Base-by-base conservation (phyloP, 2,888 invertebrate genomes). In the Catocala fraxini region DNA sequence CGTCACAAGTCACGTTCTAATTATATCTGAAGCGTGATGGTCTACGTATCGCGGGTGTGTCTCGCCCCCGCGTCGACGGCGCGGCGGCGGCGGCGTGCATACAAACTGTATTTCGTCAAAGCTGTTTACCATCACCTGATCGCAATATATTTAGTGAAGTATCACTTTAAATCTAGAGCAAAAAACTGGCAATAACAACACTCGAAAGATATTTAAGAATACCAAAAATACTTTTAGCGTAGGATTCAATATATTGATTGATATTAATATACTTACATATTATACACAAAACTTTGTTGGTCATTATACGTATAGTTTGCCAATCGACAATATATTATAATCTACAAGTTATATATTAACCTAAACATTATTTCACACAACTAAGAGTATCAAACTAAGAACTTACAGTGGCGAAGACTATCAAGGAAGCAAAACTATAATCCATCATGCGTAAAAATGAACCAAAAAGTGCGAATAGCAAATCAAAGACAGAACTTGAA, bases 41-140 rank as follows among this genome's bases (percentile, higher is more conserved):
- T 55, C 84, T 84, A 79, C 56, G 62, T 55, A 49, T 42, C 46
- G 76, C 91, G 93, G 93, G 93, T 93, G 93, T 93, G 93, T 92
- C 93, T 58, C 77, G 65, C 41, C 81, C 79, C 88, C 89, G 89
- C 85, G 82, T 49, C 52, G 5, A 0, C 35, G 35, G 1, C 7
- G 35, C n/a, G n/a, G n/a, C n/a, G n/a, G 35, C 35, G 35, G 1
- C 35, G 35, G 1, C 9, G 35, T 39, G 35, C 35, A 1, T 53
- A 59, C 62, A n/a, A 56, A 68, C 55, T 60, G 60, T 15, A 56
- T 68, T 54, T 56, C 60, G 53, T 58, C 56, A 65, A 53, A 52
- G 34, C 39, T 82, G 79, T 81, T 82, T 77, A 74, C 73, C 74
- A 80, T 88, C 89, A 89, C 86, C 84, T 88, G 88, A 86, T 77